Evolutionary conservation across 1,140 invertebrate genomes (phyloP).

Genomic region (Heliconius congener): DNA sequence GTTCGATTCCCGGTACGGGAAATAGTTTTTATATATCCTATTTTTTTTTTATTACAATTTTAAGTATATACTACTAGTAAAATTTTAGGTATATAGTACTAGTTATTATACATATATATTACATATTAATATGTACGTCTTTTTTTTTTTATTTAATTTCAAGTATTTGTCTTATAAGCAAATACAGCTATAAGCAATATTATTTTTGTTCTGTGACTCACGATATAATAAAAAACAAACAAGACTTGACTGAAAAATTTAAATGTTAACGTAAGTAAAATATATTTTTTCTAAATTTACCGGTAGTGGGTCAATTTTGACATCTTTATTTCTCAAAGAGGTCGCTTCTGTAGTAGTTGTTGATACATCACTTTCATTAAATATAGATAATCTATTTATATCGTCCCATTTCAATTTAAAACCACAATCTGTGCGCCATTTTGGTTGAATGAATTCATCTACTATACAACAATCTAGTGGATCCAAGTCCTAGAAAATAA

Average conservation of each 20-base stretch:
- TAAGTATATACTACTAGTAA: background rate
- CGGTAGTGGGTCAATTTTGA: constrained; percentile 55
- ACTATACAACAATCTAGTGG: constrained; percentile 68
- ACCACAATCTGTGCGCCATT: constrained; percentile 54
- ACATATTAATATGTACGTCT: too few relatives aligned
- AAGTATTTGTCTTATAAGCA: too few relatives aligned
- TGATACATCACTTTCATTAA: constrained; percentile 26
- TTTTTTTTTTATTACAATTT: background rate
- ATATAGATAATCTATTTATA: constrained; percentile 47
- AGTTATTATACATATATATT: too few relatives aligned
- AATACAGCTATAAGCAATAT: too few relatives aligned
- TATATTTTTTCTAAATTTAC: constrained; percentile 46
- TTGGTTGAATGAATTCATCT: constrained; percentile 52
- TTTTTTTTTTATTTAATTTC: too few relatives aligned
- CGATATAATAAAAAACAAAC: too few relatives aligned
- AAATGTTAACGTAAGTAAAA: background rate
- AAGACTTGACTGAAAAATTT: background rate
- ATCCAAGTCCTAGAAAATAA: constrained; percentile 43
- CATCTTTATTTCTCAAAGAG: constrained; percentile 40
- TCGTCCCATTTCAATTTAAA: constrained; percentile 58
- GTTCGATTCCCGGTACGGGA: constrained; percentile 90
- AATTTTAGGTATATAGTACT: background rate
- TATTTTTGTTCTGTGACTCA: too few relatives aligned
- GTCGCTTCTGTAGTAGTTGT: constrained; percentile 41
- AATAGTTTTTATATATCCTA: background rate